These are phyloP conservation scores for Hesperia comma DNA, from an alignment of 2,888 invertebrate genomes.

Conservation along the genomic window DNA sequence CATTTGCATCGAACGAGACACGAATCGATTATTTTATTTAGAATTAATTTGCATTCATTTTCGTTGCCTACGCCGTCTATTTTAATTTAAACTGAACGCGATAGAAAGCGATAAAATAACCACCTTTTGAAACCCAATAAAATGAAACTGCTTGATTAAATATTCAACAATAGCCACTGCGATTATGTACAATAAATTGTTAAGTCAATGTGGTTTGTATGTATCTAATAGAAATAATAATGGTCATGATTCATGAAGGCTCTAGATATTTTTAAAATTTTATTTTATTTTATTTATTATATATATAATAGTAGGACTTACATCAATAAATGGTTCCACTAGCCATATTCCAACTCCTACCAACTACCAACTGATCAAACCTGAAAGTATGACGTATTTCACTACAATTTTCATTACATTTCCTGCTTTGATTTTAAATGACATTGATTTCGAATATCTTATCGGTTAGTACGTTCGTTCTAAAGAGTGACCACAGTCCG, in stretches of 20 bases:
- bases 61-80: conserved; percentile 28
- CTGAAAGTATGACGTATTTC: too few relatives aligned
- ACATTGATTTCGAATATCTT: too few relatives aligned
- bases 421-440: too few relatives aligned
- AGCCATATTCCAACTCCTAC: too few relatives aligned
- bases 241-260: neutral
- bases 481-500: too few relatives aligned
- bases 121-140: conserved; percentile 27
- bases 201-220: neutral
- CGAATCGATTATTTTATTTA: conserved; percentile 69
- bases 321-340: too few relatives aligned
- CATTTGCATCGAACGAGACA: conserved; percentile 78
- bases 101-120: conserved; percentile 29
- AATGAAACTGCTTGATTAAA: conserved; percentile 24
- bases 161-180: conserved; percentile 29
- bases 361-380: too few relatives aligned
- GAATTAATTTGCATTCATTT: conserved; percentile 44
- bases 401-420: too few relatives aligned
- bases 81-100: conserved; percentile 24
- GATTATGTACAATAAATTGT: neutral
- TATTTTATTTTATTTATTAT: too few relatives aligned
- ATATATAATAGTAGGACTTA: too few relatives aligned
- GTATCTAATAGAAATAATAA: neutral
- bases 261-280: neutral
- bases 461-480: too few relatives aligned